phyloP scores from a whole-genome alignment of 2,797 vertebrate genomes.

The Garrulus glandarius region DNA sequence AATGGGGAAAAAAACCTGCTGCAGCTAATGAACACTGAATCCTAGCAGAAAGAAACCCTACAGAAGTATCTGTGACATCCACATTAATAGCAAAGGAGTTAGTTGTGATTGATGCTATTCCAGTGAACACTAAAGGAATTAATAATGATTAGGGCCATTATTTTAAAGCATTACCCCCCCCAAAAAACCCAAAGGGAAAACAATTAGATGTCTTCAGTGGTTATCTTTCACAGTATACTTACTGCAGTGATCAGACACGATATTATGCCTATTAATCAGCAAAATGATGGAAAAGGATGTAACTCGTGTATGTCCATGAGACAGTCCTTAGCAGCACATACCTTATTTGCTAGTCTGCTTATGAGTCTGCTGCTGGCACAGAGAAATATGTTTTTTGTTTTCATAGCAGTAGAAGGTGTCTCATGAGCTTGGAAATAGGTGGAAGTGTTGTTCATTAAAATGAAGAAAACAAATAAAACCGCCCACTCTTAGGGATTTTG shows the following conservation, averaged over 20 bases:
- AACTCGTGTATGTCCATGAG: slow-evolving; percentile 20
- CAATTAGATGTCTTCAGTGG: slow-evolving; percentile 67
- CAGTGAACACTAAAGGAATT: slow-evolving; percentile 67
- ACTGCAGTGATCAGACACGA: slow-evolving; percentile 64
- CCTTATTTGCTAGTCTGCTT: slow-evolving; percentile 26
- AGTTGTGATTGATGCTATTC: slow-evolving; percentile 70
- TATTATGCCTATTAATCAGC: slow-evolving; percentile 71
- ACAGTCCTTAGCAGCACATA: neutral
- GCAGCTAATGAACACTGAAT: slow-evolving; percentile 55
- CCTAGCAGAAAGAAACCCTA: slow-evolving; percentile 47
- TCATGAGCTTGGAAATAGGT: neutral
- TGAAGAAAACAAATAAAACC: neutral
- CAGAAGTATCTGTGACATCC: slow-evolving; percentile 64
- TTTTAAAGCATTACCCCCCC: slow-evolving; percentile 58
- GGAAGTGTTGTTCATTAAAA: neutral
- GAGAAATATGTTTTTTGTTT: neutral
- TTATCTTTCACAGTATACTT: slow-evolving; percentile 70
- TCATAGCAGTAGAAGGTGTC: neutral
- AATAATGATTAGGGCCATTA: slow-evolving; percentile 73
- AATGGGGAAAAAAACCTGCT: neutral
- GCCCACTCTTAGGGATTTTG: neutral
- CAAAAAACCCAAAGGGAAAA: slow-evolving; percentile 53
- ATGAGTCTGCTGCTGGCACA: neutral
- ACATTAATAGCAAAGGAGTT: slow-evolving; percentile 70
- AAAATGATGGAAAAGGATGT: slow-evolving; percentile 52